These are phyloP conservation scores for Pomatorhinus ruficollis DNA, from an alignment of 2,113 vertebrate species.

Conservation along the genomic window DNA sequence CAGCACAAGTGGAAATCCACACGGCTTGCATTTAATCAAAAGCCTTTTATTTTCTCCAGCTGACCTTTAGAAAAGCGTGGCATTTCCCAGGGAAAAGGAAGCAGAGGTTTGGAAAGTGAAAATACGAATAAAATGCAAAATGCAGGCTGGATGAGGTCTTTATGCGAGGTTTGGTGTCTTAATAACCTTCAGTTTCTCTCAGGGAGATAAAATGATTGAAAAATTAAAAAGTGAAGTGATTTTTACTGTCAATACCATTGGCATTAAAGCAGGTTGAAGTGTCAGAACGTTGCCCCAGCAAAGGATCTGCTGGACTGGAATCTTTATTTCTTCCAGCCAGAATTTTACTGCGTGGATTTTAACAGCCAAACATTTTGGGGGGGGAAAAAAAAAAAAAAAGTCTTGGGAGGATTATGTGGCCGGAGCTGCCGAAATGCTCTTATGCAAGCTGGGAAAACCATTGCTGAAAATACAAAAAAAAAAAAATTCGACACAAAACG, in stretches of 20 bases:
- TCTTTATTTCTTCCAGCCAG: not conserved
- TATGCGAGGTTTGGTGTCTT: not conserved
- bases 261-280: not conserved
- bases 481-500: not conserved
- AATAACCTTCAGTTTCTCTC: not conserved
- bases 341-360: not conserved
- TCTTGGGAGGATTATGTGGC: not conserved
- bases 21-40: slow-evolving; percentile 40
- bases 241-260: not conserved
- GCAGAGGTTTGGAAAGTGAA: slow-evolving; percentile 7
- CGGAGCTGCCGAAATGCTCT: not conserved
- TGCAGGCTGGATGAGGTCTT: not conserved
- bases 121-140: not conserved
- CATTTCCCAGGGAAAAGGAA: slow-evolving; percentile 34
- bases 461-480: not conserved
- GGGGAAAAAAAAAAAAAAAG: not conserved
- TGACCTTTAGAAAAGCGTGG: slow-evolving; percentile 13
- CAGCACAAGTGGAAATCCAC: slow-evolving; percentile 32
- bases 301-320: not conserved
- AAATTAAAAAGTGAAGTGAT: not conserved
- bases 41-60: slow-evolving; percentile 2
- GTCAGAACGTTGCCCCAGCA: not conserved
- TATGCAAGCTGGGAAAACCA: not conserved
- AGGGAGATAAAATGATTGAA: not conserved
- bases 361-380: not conserved